Evolutionary conservation across 2,797 vertebrate genomes (phyloP).

Genomic region (Enteromius mattozi): DNA sequence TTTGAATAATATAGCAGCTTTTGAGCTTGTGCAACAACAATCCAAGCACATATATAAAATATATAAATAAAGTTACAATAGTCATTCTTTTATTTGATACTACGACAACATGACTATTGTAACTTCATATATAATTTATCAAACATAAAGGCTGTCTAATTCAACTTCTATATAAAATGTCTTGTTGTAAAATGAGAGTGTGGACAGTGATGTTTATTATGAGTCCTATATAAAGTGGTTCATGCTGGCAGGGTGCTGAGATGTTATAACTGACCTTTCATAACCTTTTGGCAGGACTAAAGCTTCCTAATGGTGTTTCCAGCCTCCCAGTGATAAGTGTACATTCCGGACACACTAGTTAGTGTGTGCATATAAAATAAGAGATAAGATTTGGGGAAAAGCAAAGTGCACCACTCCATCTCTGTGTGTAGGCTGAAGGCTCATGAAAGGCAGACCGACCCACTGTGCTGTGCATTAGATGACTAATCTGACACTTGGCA

Average conservation of each 20-base stretch:
- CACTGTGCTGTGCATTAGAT: slow-evolving; percentile 24
- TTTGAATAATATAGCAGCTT: slow-evolving; percentile 49
- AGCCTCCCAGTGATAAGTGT: neutral
- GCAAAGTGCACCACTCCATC: slow-evolving; percentile 74
- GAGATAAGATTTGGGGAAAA: slow-evolving; percentile 58
- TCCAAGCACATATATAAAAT: neutral
- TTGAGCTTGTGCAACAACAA: slow-evolving; percentile 29
- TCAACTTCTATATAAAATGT: neutral
- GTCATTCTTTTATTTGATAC: neutral
- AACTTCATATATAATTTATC: slow-evolving; percentile 11
- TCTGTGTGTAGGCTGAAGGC: slow-evolving; percentile 69
- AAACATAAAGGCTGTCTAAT: neutral
- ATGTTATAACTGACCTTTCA: slow-evolving; percentile 53
- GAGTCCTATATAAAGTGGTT: neutral
- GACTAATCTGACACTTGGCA: slow-evolving; percentile 39
- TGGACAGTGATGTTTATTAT: neutral
- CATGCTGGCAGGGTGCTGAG: neutral
- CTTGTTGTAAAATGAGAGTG: neutral
- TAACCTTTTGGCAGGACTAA: slow-evolving; percentile 29
- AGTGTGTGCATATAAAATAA: slow-evolving; percentile 15
- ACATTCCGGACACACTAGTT: neutral
- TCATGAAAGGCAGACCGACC: slow-evolving; percentile 60
- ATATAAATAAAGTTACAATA: neutral
- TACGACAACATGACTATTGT: neutral
- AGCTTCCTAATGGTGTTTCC: slow-evolving; percentile 30